Evolutionary conservation across 2,888 invertebrate species (phyloP).

Genomic region (Diogma glabrata): DNA sequence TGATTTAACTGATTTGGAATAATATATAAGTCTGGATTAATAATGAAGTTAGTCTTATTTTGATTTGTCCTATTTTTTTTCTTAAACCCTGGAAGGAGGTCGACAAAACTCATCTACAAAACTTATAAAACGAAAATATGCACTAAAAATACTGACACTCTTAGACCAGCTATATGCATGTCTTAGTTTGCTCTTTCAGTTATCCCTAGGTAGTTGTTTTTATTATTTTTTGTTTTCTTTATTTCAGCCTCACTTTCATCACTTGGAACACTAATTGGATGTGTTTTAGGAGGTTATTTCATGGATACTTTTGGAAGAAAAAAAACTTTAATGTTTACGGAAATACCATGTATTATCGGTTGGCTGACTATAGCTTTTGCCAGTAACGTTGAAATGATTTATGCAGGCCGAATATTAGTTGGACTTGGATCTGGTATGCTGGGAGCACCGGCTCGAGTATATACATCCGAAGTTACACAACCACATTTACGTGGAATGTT

Average conservation of each 20-base stretch:
- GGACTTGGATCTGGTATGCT: constrained; percentile 64
- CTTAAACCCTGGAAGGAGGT: no score
- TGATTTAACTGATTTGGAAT: no score
- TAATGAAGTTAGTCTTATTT: no score
- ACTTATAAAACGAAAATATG: no score
- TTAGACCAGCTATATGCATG: no score
- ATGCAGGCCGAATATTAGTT: constrained; percentile 46
- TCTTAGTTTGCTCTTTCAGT: no score
- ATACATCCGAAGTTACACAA: constrained; percentile 59
- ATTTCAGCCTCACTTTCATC: constrained; percentile 51
- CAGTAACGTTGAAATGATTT: constrained; percentile 47
- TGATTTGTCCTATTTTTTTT: no score
- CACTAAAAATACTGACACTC: no score
- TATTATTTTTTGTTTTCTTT: constrained; percentile 7
- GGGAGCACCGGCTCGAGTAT: constrained; percentile 56
- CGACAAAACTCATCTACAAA: no score
- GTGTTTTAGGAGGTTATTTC: constrained; percentile 55
- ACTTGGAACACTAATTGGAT: constrained; percentile 56
- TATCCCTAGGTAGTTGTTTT: no score
- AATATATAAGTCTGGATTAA: no score
- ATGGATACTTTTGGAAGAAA: constrained; percentile 58
- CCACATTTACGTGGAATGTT: constrained; percentile 64
- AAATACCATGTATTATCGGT: constrained; percentile 54
- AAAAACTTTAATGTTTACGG: constrained; percentile 49
- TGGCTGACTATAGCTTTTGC: constrained; percentile 52